Evolutionary conservation across 1,140 invertebrate genomes (phyloP), one percentile per base, ranked within the genome.

Genomic region (Nylanderia fulva): DNA sequence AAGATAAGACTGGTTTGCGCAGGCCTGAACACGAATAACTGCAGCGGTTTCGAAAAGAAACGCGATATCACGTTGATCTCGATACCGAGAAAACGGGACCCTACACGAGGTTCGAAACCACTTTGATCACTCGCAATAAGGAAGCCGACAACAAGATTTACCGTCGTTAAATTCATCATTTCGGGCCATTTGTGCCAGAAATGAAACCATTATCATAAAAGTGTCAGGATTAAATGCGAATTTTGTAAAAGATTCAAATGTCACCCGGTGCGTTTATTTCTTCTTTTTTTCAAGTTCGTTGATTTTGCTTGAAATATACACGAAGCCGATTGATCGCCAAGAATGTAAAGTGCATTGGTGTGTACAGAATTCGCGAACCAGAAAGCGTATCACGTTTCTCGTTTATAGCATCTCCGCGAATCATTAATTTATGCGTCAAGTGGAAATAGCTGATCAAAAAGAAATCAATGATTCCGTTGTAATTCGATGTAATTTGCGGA

Each of bases 161-260:
- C 18, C 52, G 71, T 77, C 71, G 52, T 83, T 88, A 82, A 92
- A 92, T 91, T 90, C 91, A 91, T 91, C 86, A 92, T 91, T 92
- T 90, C 86, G 85, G 84, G 71, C 79, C n/a, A n/a, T n/a, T n/a
- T n/a, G n/a, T n/a, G n/a, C n/a, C n/a, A 71, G 84, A 84, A 83
- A 89, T 89, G 27, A 29, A 29, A n/a, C 45, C 45, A 18, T 36
- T 58, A 33, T 18, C 5, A 21, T 13, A 42, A 69, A 54, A 15
- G 36, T n/a, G 13, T 18, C 13, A 24, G n/a, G 13, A 33, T 0
- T 39, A 24, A 27, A 15, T 5, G 13, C 27, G 18, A 61, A n/a
- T 45, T 61, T 83, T n/a, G 9, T 18, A 48, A 61, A 58, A 48
- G 3, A n/a, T 60, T 36, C 27, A 36, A 33, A 33, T 48, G 18